Evolutionary conservation across 2,797 vertebrate genomes (phyloP), one percentile per base, ranked within the genome.

Genomic region (Sarcophilus harrisii): DNA sequence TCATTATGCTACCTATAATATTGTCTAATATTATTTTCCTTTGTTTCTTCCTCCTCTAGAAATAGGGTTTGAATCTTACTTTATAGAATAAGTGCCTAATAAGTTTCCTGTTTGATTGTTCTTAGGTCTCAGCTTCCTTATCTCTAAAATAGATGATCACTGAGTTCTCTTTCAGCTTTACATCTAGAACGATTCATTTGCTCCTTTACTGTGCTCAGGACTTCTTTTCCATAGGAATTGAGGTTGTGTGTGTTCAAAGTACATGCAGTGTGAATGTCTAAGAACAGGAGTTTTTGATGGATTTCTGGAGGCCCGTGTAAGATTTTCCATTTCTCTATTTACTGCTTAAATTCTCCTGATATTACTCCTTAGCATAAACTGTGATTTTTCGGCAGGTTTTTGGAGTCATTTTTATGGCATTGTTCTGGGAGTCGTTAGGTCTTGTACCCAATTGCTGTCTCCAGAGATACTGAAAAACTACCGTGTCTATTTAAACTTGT

Each of bases 171-270:
- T 57, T 91, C 24, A n/a, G 59, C 91, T 57, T 21, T 38, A 30
- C 4, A 57, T 11, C n/a, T 32, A 66, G 24, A 18, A 52, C 59
- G 95, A 49, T 49, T 49, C 49, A 90, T 54, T 32, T 1, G 14
- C 54, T 57, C 54, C 38, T 52, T 0, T 0, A 1, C 6, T 45
- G 12, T 21, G 62, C 58, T 11, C n/a, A 29, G 32, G 3, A 1
- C 10, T 12, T 16, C 54, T 5, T 1, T 2, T 54, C 4, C 3
- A 5, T 73, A 11, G 3, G 14, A 30, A 4, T 1, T 0, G 28
- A 27, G 89, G 93, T 59, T 0, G 0, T 0, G 28, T 52, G 4
- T 30, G 9, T 24, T 18, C 0, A 4, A 59, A n/a, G 45, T 32
- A 49, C 18, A 55, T 49, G 38, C 28, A 29, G 9, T 73, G 16